These are phyloP conservation scores for Caranx ignobilis DNA, from an alignment of 2,113 vertebrate genomes.

Conservation along the genomic window DNA sequence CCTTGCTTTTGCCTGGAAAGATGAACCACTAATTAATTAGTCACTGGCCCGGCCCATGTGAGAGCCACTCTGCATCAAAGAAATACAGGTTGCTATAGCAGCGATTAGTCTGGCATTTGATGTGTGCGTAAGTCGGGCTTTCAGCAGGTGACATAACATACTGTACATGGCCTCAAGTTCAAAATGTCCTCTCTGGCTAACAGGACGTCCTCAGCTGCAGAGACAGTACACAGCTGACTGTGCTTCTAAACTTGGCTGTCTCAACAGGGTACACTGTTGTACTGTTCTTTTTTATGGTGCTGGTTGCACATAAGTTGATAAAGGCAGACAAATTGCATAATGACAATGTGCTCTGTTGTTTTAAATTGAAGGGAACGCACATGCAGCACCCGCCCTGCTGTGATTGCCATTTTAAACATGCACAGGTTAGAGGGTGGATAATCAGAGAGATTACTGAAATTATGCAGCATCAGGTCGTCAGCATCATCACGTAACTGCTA, in stretches of 20 bases:
- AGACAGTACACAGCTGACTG: conserved; percentile 23
- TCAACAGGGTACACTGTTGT: not conserved
- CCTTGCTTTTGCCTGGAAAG: not conserved
- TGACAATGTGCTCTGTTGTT: conserved; percentile 2
- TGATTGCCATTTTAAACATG: not conserved
- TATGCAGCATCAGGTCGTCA: not conserved
- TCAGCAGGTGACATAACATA: conserved; percentile 34
- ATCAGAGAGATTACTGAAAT: not conserved
- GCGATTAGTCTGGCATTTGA: conserved; percentile 15
- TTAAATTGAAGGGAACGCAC: not conserved
- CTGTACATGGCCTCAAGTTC: conserved; percentile 10
- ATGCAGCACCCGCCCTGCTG: not conserved
- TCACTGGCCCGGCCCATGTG: not conserved
- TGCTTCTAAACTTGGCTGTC: conserved; percentile 20
- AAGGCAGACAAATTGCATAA: conserved; percentile 16
- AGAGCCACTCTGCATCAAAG: conserved; percentile 14
- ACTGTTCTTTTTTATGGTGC: not conserved
- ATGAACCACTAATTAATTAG: conserved; percentile 31
- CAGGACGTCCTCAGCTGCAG: conserved; percentile 11
- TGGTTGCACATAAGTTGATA: conserved; percentile 1
- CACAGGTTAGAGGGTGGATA: not conserved
- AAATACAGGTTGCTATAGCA: not conserved
- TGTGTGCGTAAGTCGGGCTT: not conserved
- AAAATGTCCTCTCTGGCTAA: conserved; percentile 7
- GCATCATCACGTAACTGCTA: not conserved